phyloP scores from a whole-genome alignment of 2,797 vertebrate species.

The Eurystomus glaucurus region DNA sequence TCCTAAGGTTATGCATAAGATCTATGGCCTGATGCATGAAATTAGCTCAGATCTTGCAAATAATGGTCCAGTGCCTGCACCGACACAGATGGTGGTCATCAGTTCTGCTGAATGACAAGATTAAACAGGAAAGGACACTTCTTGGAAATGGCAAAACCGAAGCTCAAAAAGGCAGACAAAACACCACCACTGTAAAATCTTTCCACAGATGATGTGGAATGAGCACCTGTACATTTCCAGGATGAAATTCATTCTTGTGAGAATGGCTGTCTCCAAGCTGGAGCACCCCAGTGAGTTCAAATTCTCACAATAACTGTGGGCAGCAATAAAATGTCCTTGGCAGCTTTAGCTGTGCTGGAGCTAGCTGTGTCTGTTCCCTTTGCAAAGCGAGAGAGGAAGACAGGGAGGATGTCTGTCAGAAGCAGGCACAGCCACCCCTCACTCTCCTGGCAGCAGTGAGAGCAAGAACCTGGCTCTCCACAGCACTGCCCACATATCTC shows the following conservation, averaged over 20 bases:
- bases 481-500: not conserved
- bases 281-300: not conserved
- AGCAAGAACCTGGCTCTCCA: not conserved
- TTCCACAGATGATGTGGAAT: not conserved
- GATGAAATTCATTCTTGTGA: not conserved
- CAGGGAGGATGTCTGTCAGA: not conserved
- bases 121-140: not conserved
- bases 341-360: not conserved
- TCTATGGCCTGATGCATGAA: not conserved
- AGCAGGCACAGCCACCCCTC: not conserved
- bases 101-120: not conserved
- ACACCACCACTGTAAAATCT: not conserved
- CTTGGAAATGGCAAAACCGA: not conserved
- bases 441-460: not conserved
- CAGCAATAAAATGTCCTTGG: not conserved
- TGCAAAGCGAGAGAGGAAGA: not conserved
- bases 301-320: not conserved
- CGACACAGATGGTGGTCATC: not conserved
- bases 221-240: not conserved
- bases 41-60: not conserved
- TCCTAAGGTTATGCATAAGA: not conserved
- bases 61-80: not conserved
- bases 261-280: accelerated
- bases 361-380: not conserved
- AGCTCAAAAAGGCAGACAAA: not conserved